Evolutionary conservation across 2,113 vertebrate species (phyloP), one percentile per base, ranked within the genome.

Genomic region (Helogale parvula): DNA sequence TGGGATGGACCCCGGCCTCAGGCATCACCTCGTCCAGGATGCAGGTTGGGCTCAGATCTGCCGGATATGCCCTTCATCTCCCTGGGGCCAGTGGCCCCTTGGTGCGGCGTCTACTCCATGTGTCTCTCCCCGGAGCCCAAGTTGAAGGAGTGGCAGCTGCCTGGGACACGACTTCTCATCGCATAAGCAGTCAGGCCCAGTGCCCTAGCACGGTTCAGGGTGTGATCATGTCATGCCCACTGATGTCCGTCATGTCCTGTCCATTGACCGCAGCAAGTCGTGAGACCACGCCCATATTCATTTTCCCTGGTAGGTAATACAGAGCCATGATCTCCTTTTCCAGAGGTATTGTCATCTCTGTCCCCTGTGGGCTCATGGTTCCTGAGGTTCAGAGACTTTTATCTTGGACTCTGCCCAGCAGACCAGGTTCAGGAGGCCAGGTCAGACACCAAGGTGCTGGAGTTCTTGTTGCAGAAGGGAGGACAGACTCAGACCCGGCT

Each of bases 61-160:
- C 15, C 33, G 31, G 31, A 45, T 41, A 10, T 3, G 10, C 7
- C 63, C 80, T 38, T 68, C 47, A 15, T 47, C 50, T 68, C 31
- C 71, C 45, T 29, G 10, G n/a, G 71, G 25, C 69, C 90, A 33
- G 45, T 50, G 63, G 88, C 88, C 33, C 2, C 33, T 38, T 41
- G 19, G n/a, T 31, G 23, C 0, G 2, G n/a, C 35, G 45, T 50
- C 17, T 63, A 27, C 6, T 45, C 38, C 38, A 0, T 3, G 2
- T 21, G 29, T 74, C 17, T n/a, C 66, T 14, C 66, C 60, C 35
- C 33, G n/a, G 45, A 57, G 35, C 27, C 82, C 54, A 50, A 11
- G 14, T 47, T 7, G 88, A 57, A 76, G 35, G 14, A 27, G 17
- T 13, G n/a, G 47, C 7, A 33, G 35, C 35, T 29, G 2, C 25